Evolutionary conservation across 1,140 invertebrate genomes (phyloP).

Genomic region (Drosophila baimaii): DNA sequence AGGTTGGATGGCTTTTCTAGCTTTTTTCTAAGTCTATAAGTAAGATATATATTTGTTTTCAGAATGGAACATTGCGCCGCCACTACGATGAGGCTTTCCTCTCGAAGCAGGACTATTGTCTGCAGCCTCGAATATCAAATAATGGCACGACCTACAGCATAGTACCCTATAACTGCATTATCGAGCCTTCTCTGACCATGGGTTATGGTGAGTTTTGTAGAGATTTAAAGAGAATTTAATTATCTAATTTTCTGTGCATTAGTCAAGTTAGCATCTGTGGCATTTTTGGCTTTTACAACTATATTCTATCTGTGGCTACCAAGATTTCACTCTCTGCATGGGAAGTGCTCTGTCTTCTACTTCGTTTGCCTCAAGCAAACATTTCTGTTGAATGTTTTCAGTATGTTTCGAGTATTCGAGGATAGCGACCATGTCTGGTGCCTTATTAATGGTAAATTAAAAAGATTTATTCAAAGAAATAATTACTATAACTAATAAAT

Average conservation of each 20-base stretch:
- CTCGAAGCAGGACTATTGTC: conserved; percentile 48
- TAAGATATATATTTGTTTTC: neutral
- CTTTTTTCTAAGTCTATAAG: neutral
- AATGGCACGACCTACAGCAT: neutral
- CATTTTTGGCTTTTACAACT: conserved; percentile 88
- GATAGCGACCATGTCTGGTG: conserved; percentile 65
- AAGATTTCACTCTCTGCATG: conserved; percentile 89
- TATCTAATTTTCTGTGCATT: conserved; percentile 23
- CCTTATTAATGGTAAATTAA: conserved; percentile 9
- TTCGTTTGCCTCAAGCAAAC: conserved; percentile 58
- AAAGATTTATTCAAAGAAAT: neutral
- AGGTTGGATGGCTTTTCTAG: conserved; percentile 35
- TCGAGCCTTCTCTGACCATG: neutral
- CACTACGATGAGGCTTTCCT: conserved; percentile 7
- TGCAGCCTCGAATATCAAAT: conserved; percentile 23
- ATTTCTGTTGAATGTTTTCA: conserved; percentile 85
- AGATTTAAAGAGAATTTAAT: neutral
- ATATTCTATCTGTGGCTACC: conserved; percentile 88
- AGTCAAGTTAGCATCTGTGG: conserved; percentile 88
- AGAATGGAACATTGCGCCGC: conserved; percentile 52
- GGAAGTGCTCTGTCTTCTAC: conserved; percentile 86
- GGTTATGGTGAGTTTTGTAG: conserved; percentile 25
- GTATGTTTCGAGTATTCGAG: conserved; percentile 48
- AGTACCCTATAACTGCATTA: conserved; percentile 8
- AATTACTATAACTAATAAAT: neutral